These are phyloP conservation scores for Drosophila subobscura DNA, from an alignment of 1,140 invertebrate genomes.

Conservation along the genomic window DNA sequence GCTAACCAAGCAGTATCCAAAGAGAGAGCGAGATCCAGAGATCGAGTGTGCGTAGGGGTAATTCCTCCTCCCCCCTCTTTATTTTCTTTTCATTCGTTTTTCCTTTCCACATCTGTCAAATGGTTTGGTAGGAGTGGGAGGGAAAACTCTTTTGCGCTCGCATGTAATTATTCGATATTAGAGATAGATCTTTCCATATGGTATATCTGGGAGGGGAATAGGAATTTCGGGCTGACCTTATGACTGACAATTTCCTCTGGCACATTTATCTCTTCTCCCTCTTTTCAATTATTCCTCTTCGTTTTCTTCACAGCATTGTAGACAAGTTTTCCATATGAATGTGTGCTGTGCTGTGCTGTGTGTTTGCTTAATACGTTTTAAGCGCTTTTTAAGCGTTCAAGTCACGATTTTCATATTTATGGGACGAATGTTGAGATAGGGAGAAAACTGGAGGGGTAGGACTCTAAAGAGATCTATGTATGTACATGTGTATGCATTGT, in stretches of 20 bases:
- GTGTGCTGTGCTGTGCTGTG: slow-evolving; percentile 10
- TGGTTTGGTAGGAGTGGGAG: background rate
- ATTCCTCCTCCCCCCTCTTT: background rate
- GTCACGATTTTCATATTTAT: slow-evolving; percentile 82
- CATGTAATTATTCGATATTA: slow-evolving; percentile 63
- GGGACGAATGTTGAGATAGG: slow-evolving; percentile 10
- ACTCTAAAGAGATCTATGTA: background rate
- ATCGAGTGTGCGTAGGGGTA: slow-evolving; percentile 72
- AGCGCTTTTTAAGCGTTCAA: slow-evolving; percentile 82
- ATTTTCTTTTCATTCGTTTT: slow-evolving; percentile 14
- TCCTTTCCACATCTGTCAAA: slow-evolving; percentile 71
- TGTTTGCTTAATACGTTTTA: slow-evolving; percentile 80
- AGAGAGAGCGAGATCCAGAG: slow-evolving; percentile 19
- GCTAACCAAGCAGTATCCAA: slow-evolving; percentile 56
- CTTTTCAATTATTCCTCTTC: slow-evolving; percentile 71
- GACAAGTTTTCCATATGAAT: slow-evolving; percentile 76
- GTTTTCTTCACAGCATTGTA: slow-evolving; percentile 42
- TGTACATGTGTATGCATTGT: slow-evolving; percentile 20
- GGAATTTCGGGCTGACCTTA: slow-evolving; percentile 62
- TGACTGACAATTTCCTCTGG: slow-evolving; percentile 77
- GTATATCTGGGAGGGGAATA: slow-evolving; percentile 17
- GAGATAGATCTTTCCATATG: slow-evolving; percentile 31
- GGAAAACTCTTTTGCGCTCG: slow-evolving; percentile 37
- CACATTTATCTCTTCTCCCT: slow-evolving; percentile 62
- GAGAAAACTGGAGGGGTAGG: slow-evolving; percentile 14